Conservation (phyloP, 2,797 vertebrate species). For the Gymnopithys bicolor region DNA sequence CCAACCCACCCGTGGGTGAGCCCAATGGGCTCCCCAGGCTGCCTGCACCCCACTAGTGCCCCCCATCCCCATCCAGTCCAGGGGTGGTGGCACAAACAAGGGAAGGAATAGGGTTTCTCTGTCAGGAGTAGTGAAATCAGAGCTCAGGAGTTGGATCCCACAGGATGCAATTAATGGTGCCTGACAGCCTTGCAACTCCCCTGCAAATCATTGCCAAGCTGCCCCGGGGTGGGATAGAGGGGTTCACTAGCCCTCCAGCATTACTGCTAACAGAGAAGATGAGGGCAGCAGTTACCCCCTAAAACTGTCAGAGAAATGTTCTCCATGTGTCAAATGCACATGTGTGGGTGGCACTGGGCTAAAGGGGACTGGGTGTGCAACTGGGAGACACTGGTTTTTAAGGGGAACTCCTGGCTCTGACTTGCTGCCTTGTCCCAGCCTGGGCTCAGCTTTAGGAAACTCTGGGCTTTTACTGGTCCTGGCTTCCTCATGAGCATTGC, state of each 20-base stretch:
- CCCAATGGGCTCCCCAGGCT: neutral
- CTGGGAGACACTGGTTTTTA: neutral
- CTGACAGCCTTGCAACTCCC: neutral
- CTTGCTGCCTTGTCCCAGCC: conserved; percentile 33
- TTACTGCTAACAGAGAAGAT: neutral
- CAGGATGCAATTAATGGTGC: fast-evolving
- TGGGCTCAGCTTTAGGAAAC: conserved; percentile 79
- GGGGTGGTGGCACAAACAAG: neutral
- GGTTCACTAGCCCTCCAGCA: neutral
- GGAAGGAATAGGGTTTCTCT: neutral
- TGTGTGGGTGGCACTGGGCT: fast-evolving
- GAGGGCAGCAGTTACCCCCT: neutral
- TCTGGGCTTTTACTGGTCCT: conserved; percentile 82
- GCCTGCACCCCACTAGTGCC: neutral
- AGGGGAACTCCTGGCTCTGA: neutral
- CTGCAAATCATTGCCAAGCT: neutral
- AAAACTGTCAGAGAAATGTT: neutral
- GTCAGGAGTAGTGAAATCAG: neutral
- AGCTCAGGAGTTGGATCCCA: neutral
- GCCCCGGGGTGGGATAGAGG: fast-evolving
- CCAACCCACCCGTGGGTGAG: neutral
- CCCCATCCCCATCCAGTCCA: fast-evolving
- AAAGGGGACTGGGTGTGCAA: neutral
- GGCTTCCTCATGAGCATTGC: conserved; percentile 86
- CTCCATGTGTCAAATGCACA: fast-evolving